Evolutionary conservation across 2,113 vertebrate genomes (phyloP), one percentile per base, ranked within the genome.

Genomic region (Eublepharis macularius): DNA sequence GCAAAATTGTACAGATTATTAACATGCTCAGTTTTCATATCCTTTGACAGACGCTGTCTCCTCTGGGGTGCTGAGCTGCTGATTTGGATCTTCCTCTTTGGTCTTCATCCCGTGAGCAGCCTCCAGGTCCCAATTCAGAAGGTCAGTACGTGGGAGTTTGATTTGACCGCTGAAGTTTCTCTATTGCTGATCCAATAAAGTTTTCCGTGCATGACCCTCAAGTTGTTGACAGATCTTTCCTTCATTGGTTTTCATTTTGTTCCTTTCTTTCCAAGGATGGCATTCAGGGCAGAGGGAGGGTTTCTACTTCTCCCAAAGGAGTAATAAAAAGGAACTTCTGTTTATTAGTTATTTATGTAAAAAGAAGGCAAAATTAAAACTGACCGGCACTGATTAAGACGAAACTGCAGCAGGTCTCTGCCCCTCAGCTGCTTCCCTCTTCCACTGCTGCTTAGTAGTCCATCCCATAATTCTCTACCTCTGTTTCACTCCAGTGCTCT

Each of bases 1-100:
- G 91, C 60, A 91, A 87, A 93, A 91, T 93, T 88, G 91, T 68
- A 84, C 78, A 93, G 93, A 90, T 94, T 93, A 93, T 86, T 80
- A 85, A 72, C 92, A 83, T 77, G 87, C 7, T 54, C 80, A 86
- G 86, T 84, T 91, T 80, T 95, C 81, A 84, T 81, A 9, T 72
- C 84, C 88, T 87, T 88, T 80, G 94, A 80, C 87, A 93, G 95
- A 94, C 86, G 79, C 75, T 83, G 57, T 84, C 88, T 92, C 88
- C 70, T 83, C 92, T 3, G 19, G 85, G 79, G 82, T 70, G 76
- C 76, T 32, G 63, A 84, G 76, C 65, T 63, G 73, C 83, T 36
- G 68, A 66, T 2, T 1, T 41, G 5, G 51, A 32, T 76, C 86
- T 4, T 26, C 19, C 84, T 69, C 63, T 47, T 60, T 81, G 80